Evolutionary conservation across 1,140 invertebrate genomes (phyloP).

Genomic region (Nasonia longicornis): DNA sequence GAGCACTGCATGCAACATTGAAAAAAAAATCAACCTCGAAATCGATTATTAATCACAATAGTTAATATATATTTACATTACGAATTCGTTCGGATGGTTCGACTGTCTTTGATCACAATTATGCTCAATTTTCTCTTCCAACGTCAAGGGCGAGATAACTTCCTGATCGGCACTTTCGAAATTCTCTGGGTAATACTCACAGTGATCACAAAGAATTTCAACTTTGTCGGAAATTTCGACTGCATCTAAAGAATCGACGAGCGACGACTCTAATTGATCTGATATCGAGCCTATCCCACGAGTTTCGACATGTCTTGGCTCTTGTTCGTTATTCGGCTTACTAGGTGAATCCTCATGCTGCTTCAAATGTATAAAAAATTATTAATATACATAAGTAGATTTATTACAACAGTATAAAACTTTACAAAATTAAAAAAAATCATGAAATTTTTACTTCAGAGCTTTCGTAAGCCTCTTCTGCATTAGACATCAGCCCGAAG

Average conservation of each 20-base stretch:
- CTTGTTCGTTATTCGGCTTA: slow-evolving; percentile 2
- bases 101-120: not conserved
- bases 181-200: not conserved
- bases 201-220: not conserved
- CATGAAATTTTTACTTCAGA: slow-evolving; percentile 7
- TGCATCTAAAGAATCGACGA: slow-evolving; percentile 1
- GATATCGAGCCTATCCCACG: not conserved
- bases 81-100: not conserved
- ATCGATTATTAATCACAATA: not conserved
- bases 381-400: not conserved
- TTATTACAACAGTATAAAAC: not conserved
- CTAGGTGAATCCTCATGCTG: not conserved
- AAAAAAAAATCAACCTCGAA: too few relatives aligned
- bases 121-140: not conserved
- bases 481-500: slow-evolving; percentile 44
- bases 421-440: not conserved
- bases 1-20: not conserved
- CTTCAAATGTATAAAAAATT: not conserved
- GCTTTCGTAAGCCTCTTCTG: not conserved
- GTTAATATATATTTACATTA: not conserved
- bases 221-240: slow-evolving; percentile 11
- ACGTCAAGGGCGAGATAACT: not conserved
- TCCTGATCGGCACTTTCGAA: not conserved
- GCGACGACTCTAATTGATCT: not conserved
- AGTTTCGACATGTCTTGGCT: not conserved